phyloP scores from a whole-genome alignment of 2,113 vertebrate species.

The Cochlearius cochlearius region DNA sequence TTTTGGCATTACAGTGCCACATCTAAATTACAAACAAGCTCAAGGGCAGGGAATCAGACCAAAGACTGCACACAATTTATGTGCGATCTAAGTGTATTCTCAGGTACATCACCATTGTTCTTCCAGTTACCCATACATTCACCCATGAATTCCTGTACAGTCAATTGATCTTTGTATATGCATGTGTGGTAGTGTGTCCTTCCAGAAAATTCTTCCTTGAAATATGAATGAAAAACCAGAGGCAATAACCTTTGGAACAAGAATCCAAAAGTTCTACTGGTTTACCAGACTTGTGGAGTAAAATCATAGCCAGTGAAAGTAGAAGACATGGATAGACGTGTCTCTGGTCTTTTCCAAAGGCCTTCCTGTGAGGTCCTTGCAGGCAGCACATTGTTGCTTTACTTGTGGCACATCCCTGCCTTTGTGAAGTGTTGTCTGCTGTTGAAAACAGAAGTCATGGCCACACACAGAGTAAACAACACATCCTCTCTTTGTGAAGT shows the following conservation, averaged over 20 bases:
- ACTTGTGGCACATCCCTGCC: neutral
- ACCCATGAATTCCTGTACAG: neutral
- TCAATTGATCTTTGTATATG: neutral
- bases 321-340: neutral
- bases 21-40: neutral
- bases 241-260: neutral
- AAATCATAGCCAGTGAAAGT: neutral
- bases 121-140: neutral
- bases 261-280: neutral
- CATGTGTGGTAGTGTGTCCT: neutral
- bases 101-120: neutral
- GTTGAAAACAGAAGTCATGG: neutral
- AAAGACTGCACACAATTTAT: neutral
- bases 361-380: neutral
- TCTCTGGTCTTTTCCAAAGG: neutral
- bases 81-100: neutral
- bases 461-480: neutral
- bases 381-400: accelerated
- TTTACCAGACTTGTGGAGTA: neutral
- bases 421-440: neutral
- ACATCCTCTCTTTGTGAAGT: neutral
- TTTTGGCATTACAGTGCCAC: neutral
- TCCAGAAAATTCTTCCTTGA: neutral
- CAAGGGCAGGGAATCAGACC: neutral
- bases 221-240: neutral